Percentiles rank a stretch among this genome's conserved stretches.
phyloP scores from a whole-genome alignment of 2,888 invertebrate species.

The Agriopis marginaria region DNA sequence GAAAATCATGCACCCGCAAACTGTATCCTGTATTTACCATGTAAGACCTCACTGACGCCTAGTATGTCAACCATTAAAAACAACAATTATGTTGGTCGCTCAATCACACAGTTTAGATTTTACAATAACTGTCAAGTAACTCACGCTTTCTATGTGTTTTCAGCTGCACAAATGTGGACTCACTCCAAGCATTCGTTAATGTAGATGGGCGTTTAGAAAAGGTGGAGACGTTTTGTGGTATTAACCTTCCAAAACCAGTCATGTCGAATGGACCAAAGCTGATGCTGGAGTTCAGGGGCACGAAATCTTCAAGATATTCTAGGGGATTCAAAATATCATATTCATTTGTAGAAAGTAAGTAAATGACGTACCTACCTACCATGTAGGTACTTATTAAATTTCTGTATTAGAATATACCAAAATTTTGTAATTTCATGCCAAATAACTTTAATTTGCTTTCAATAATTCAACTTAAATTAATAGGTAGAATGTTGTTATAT shows the following conservation, averaged over 20 bases:
- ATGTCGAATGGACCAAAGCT: constrained; percentile 97
- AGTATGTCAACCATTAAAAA: no score
- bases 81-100: no score
- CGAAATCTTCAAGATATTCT: constrained; percentile 91
- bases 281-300: constrained; percentile 94
- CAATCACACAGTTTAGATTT: background rate
- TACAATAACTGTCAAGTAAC: constrained; percentile 37
- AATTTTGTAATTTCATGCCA: no score
- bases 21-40: no score
- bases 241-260: constrained; percentile 92
- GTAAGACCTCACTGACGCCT: no score
- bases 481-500: no score
- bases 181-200: constrained; percentile 93
- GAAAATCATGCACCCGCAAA: no score
- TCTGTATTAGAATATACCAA: no score
- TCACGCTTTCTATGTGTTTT: constrained; percentile 40
- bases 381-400: background rate
- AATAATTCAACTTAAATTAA: no score
- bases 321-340: constrained; percentile 96
- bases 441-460: no score
- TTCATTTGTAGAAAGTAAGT: constrained; percentile 95
- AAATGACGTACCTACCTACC: background rate
- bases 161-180: constrained; percentile 93
- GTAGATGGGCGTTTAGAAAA: constrained; percentile 94
- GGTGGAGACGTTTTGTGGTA: constrained; percentile 95